Evolutionary conservation across 2,888 invertebrate species (phyloP).

Genomic region (Bombylius major): DNA sequence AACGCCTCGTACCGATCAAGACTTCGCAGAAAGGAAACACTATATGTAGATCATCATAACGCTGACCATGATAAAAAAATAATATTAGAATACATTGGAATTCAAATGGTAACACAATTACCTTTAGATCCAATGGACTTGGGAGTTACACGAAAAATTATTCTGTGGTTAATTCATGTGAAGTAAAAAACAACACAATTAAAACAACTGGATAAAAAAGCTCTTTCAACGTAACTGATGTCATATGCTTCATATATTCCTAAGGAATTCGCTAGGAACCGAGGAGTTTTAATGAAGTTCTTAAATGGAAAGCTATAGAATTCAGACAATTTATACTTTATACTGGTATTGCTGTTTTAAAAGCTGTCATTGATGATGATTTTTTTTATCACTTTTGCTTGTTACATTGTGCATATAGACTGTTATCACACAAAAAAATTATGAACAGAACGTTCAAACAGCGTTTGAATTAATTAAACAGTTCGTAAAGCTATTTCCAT

Average conservation of each 20-base stretch:
- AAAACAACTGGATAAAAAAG: too few relatives aligned
- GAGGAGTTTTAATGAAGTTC: not conserved
- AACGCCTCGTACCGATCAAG: not conserved
- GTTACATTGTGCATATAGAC: conserved; percentile 2
- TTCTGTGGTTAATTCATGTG: not conserved
- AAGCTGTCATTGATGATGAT: conserved; percentile 1
- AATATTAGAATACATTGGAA: too few relatives aligned
- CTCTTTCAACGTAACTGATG: too few relatives aligned
- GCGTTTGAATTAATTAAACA: not conserved
- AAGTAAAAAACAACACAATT: not conserved
- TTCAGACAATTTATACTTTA: conserved; percentile 6
- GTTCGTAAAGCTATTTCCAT: conserved; percentile 4
- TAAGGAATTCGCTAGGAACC: conserved; percentile 1
- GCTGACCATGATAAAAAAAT: not conserved
- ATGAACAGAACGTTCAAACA: not conserved
- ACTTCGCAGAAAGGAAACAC: not conserved
- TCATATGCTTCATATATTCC: not conserved
- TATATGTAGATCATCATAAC: not conserved
- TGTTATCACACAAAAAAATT: not conserved
- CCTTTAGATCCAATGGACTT: not conserved
- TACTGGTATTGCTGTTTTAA: conserved; percentile 1
- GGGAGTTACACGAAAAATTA: conserved; percentile 2
- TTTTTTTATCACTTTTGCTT: conserved; percentile 4
- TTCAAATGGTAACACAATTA: too few relatives aligned
- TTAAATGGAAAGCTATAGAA: conserved; percentile 5